A percentile compares a stretch with the other conserved stretches of the same genome.
Conservation (phyloP, 2,888 invertebrate species). For the Pseudococcus longispinus region DNA sequence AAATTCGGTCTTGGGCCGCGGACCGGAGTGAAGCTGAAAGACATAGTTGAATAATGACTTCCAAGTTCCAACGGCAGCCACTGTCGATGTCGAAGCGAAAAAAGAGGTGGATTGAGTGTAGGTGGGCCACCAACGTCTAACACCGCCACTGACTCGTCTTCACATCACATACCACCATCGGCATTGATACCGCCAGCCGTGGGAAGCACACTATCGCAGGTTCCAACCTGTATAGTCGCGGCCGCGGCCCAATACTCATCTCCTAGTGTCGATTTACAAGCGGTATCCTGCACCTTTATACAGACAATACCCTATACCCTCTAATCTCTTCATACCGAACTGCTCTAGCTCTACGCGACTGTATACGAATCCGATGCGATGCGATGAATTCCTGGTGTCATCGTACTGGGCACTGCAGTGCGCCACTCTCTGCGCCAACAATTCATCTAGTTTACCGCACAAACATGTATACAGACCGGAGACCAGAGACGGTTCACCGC, state of each 20-base stretch:
- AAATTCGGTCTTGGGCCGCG: background rate
- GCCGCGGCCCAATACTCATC: background rate
- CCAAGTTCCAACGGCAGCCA: background rate
- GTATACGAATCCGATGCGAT: background rate
- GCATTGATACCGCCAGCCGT: slow-evolving; percentile 21
- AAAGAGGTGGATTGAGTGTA: slow-evolving; percentile 15
- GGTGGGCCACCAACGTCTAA: slow-evolving; percentile 42
- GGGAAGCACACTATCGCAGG: slow-evolving; percentile 14
- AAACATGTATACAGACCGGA: background rate
- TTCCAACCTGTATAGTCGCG: slow-evolving; percentile 8
- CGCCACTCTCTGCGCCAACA: background rate
- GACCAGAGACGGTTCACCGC: background rate
- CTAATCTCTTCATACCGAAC: background rate
- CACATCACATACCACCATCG: slow-evolving; percentile 27
- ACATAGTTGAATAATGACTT: slow-evolving; percentile 17
- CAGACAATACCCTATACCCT: slow-evolving; percentile 10
- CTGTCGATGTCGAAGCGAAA: background rate
- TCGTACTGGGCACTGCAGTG: background rate
- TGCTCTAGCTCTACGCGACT: background rate
- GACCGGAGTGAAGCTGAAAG: background rate
- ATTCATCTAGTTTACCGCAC: slow-evolving; percentile 11
- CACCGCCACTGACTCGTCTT: slow-evolving; percentile 34
- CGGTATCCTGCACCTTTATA: background rate
- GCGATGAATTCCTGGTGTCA: slow-evolving; percentile 21
- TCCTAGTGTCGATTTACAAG: slow-evolving; percentile 2